A percentile compares a stretch with the other conserved stretches of the same genome.
Conservation (phyloP, 2,113 vertebrate species). For the Gopherus evgoodei region DNA sequence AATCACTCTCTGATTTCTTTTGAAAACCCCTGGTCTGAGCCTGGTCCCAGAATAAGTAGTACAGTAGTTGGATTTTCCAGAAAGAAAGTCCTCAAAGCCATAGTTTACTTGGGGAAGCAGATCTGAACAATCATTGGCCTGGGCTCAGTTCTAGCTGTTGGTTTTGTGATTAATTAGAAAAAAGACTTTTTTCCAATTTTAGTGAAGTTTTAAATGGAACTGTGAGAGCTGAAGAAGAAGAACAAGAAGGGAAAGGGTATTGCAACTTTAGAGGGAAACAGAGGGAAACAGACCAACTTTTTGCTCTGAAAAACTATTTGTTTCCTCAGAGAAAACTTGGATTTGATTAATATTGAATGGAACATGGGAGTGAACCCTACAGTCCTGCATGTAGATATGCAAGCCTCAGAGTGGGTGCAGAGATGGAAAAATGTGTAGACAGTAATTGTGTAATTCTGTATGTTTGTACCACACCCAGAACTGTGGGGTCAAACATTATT, state of each 20-base stretch:
- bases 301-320: neutral
- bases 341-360: neutral
- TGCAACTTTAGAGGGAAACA: neutral
- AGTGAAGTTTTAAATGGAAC: conserved; percentile 8
- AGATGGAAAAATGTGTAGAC: neutral
- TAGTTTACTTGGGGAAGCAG: conserved; percentile 21
- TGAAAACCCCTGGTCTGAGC: conserved; percentile 39
- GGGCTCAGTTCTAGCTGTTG: conserved; percentile 1
- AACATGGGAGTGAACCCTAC: neutral
- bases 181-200: conserved; percentile 43
- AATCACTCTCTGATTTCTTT: conserved; percentile 55
- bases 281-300: fast-evolving
- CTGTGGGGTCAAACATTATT: fast-evolving
- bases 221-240: conserved; percentile 13
- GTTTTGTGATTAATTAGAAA: conserved; percentile 19
- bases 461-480: neutral
- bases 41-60: conserved; percentile 51
- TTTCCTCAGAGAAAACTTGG: neutral
- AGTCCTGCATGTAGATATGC: neutral
- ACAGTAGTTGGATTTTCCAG: conserved; percentile 15
- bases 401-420: neutral
- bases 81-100: conserved; percentile 34
- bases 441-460: neutral
- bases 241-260: neutral
- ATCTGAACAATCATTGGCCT: conserved; percentile 25